A percentile compares a stretch with the other conserved stretches of the same genome.
These are phyloP conservation scores for Drosophila tropicalis DNA, from an alignment of 1,140 invertebrate genomes.

Conservation along the genomic window DNA sequence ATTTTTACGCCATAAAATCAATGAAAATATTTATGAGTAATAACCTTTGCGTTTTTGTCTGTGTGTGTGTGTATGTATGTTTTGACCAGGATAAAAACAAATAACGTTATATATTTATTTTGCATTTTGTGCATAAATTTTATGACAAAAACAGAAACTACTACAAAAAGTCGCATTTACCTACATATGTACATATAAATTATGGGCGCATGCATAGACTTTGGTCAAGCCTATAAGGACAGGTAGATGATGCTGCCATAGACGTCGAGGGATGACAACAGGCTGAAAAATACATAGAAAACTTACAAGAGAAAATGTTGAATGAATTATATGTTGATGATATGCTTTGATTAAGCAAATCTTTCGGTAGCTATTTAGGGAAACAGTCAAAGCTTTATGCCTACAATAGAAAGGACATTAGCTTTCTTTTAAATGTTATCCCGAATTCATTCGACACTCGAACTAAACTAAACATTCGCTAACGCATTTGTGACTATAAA, in stretches of 20 bases:
- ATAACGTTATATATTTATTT: slow-evolving; percentile 10
- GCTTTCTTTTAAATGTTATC: no score
- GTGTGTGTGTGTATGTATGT: neutral
- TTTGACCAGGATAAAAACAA: slow-evolving; percentile 5
- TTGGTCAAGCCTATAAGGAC: neutral
- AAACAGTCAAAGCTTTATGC: no score
- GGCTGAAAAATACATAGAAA: no score
- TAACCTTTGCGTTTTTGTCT: neutral
- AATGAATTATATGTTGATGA: no score
- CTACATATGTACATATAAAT: neutral
- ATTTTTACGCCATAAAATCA: slow-evolving; percentile 14
- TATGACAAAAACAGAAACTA: slow-evolving; percentile 8
- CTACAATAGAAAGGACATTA: no score
- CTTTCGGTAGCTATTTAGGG: no score
- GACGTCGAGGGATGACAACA: neutral
- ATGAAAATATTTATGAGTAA: slow-evolving; percentile 12
- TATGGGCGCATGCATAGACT: neutral
- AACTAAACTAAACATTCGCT: no score
- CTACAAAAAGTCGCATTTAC: neutral
- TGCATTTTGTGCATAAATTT: slow-evolving; percentile 12
- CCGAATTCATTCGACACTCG: no score
- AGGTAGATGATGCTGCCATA: neutral
- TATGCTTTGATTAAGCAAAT: no score
- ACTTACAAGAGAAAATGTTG: no score
- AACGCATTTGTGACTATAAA: no score